Evolutionary conservation across 53 echinoderm and acorn worm species (phyloP).

Genomic region (Glandiceps talaboti): DNA sequence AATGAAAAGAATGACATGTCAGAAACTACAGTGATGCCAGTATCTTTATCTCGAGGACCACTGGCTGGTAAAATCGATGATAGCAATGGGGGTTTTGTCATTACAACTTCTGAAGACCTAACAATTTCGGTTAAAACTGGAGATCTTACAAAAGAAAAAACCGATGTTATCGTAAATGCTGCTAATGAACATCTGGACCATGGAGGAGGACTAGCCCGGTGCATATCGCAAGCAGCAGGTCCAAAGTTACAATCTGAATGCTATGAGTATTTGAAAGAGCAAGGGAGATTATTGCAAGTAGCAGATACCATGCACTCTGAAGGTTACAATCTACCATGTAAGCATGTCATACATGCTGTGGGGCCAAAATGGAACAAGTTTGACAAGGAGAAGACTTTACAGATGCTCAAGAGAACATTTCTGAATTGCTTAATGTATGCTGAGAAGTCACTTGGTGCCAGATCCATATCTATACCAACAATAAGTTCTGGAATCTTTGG

Average conservation of each 20-base stretch:
- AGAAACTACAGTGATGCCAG: too few species aligned
- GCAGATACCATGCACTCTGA: not conserved
- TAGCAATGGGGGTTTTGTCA: too few species aligned
- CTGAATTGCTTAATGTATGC: not conserved
- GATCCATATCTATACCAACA: not conserved
- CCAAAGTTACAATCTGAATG: conserved; percentile 1
- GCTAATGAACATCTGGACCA: conserved; percentile 1
- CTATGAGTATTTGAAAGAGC: not conserved
- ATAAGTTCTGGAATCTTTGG: not conserved
- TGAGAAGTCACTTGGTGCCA: not conserved
- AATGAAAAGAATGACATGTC: too few species aligned
- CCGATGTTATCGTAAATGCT: conserved; percentile 24
- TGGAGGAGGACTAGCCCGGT: conserved; percentile 18
- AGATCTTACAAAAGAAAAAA: conserved; percentile 21
- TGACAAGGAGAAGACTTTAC: not conserved
- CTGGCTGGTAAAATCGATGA: not conserved
- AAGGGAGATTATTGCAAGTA: not conserved
- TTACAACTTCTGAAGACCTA: not conserved
- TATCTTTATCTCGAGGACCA: not conserved
- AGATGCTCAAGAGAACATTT: not conserved
- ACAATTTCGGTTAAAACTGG: conserved; percentile 6
- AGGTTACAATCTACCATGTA: not conserved
- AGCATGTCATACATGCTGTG: not conserved
- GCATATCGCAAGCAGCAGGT: conserved; percentile 20
- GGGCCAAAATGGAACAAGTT: not conserved